These are phyloP conservation scores for Herminia tarsipennalis DNA, from an alignment of 2,888 invertebrate species.

Conservation along the genomic window DNA sequence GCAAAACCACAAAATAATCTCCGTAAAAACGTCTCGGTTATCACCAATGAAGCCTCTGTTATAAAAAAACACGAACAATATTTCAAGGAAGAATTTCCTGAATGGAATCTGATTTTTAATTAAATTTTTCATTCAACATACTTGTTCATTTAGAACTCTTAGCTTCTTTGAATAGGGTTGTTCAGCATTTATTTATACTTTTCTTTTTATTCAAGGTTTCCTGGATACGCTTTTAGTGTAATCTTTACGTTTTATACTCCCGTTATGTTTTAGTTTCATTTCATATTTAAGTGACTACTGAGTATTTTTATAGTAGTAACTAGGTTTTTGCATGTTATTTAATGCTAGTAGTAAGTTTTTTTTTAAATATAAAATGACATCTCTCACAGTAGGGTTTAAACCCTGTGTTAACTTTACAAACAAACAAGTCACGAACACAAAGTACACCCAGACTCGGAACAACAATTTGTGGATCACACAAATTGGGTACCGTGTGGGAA, in stretches of 20 bases:
- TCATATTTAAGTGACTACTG: not conserved
- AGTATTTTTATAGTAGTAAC: no score
- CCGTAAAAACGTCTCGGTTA: constrained; percentile 7
- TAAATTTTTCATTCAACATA: constrained; percentile 39
- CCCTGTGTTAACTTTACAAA: no score
- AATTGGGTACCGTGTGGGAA: no score
- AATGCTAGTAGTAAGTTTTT: no score
- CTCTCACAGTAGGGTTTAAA: no score
- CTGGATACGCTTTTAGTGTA: constrained; percentile 15
- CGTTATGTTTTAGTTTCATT: constrained; percentile 13
- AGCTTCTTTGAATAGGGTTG: constrained; percentile 26
- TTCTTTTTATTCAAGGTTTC: constrained; percentile 8
- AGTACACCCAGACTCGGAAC: no score
- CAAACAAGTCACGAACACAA: no score
- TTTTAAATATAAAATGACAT: no score
- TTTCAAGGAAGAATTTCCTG: constrained; percentile 22
- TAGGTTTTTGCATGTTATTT: no score
- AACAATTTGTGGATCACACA: no score
- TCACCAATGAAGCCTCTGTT: constrained; percentile 11
- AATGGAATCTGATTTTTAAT: constrained; percentile 45
- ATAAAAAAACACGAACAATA: constrained; percentile 27
- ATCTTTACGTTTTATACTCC: constrained; percentile 9
- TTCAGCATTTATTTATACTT: constrained; percentile 30
- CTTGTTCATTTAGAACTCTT: constrained; percentile 40
- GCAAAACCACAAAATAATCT: constrained; percentile 35